Base-by-base conservation (phyloP, 1,140 invertebrate genomes). In the Halesus radiatus region DNA sequence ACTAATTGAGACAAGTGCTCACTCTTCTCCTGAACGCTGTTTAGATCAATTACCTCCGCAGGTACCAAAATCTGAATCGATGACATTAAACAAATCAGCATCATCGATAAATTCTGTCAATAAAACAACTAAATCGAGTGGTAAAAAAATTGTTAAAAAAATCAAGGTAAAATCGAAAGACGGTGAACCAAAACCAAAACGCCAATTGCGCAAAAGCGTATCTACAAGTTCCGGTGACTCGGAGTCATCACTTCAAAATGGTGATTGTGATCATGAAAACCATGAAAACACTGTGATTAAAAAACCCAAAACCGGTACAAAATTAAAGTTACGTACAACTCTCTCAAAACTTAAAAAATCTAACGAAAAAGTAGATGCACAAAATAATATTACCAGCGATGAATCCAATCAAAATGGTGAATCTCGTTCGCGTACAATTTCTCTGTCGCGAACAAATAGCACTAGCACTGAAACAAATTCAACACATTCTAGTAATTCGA, bases 11-110 rank as follows among this genome's bases (percentile, higher is more conserved):
- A 60, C 45, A 26, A 76, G 72, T 52, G 68, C 50, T 18, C 77
- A 32, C 53, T 26, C 50, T 73, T 76, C 78, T 7, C 78, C 88
- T 45, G 88, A 89, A 86, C 85, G 86, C 86, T 73, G 86, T 86
- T 88, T 87, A 76, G 86, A 86, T 85, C 88, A 90, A 80, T 85
- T 92, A 66, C 92, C 92, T 53, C 93, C 92, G 0, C 90, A 91
- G 83, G 88, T 91, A 54, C 92, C 92, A 37, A 92, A 92, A 87
- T 54, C 83, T 26, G 90, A 91, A 72, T 81, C 83, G n/a, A 84
- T 87, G 22, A 87, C 86, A 15, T 89, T 89, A 79, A 89, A 88
- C 3, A 89, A 89, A 84, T 88, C 89, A 86, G 73, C 87, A 18
- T 86, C 87, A 45, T 88, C 88, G 8, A 86, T 88, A 80, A 87